phyloP scores from a whole-genome alignment of 92 coral and sea anemone genomes.

The Anthopleura xanthogrammica region DNA sequence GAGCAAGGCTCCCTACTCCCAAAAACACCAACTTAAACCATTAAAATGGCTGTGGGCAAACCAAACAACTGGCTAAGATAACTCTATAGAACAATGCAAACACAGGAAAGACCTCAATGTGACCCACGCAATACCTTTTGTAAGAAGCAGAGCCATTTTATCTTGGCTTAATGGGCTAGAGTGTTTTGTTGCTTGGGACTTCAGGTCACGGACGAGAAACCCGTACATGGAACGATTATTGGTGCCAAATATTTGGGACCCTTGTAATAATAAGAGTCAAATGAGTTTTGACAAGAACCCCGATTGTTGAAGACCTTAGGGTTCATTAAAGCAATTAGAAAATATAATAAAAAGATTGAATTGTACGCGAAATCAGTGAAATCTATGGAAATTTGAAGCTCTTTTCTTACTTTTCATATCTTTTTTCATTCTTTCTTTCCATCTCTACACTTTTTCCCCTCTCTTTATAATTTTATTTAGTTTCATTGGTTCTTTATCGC shows the following conservation, averaged over 20 bases:
- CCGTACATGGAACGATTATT: background rate
- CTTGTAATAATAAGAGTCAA: background rate
- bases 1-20: background rate
- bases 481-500: background rate
- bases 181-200: background rate
- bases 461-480: background rate
- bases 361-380: too few relatives aligned
- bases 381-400: background rate
- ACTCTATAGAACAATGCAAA: background rate
- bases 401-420: background rate
- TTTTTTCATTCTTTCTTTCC: background rate
- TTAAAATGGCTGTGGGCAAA: constrained; percentile 6
- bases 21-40: background rate
- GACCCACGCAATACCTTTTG: background rate
- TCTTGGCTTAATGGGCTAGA: background rate
- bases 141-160: background rate
- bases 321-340: background rate
- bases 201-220: background rate
- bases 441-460: background rate
- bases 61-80: background rate
- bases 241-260: background rate
- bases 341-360: too few relatives aligned
- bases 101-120: background rate
- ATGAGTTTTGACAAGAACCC: background rate
- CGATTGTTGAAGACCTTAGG: background rate